A percentile compares a stretch with the other conserved stretches of the same genome.
Conservation (phyloP, 2,113 vertebrate species). For the Geothlypis trichas region DNA sequence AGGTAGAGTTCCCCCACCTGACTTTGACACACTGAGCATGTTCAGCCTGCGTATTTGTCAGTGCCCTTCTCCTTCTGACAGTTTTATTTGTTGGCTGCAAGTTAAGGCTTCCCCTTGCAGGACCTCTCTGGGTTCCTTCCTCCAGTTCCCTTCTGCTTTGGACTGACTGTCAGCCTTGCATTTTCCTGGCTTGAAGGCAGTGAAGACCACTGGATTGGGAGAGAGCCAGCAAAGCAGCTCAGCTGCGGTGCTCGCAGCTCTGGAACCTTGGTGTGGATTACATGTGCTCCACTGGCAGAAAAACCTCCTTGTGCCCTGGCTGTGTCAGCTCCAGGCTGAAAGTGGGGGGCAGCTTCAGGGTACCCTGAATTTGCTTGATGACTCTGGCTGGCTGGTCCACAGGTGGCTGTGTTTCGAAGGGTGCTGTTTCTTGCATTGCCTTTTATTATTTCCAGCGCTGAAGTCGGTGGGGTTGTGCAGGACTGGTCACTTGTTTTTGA, state of each 20-base stretch:
- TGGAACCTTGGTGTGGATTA: neutral
- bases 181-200: slow-evolving; percentile 3
- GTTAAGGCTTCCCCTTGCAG: slow-evolving; percentile 48
- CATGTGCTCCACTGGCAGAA: neutral
- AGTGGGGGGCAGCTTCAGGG: neutral
- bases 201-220: neutral
- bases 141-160: neutral
- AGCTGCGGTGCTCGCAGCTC: rapidly evolving
- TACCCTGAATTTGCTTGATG: neutral
- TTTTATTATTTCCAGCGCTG: neutral
- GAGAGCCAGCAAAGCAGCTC: neutral
- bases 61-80: neutral
- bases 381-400: neutral
- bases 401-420: neutral
- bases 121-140: slow-evolving; percentile 21
- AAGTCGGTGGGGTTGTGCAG: neutral
- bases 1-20: neutral
- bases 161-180: neutral
- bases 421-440: neutral
- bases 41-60: slow-evolving; percentile 7
- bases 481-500: neutral
- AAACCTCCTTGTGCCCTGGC: neutral
- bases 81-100: slow-evolving; percentile 5
- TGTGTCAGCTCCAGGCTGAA: neutral
- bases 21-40: neutral